phyloP scores from a whole-genome alignment of 2,113 vertebrate genomes.

The Chlorodrepanis virens region DNA sequence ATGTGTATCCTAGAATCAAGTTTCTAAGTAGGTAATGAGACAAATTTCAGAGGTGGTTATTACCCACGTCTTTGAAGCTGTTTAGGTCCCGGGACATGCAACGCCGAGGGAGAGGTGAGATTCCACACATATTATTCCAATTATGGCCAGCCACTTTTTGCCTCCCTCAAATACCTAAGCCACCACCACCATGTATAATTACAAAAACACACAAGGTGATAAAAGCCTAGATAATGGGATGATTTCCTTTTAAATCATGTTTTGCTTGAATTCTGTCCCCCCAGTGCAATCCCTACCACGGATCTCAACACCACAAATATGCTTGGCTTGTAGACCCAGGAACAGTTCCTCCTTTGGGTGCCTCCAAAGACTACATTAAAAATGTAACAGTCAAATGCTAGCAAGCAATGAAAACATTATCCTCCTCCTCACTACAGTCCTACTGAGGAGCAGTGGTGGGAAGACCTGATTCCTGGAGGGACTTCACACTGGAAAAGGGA shows the following conservation, averaged over 20 bases:
- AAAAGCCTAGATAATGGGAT: background rate
- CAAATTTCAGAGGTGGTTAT: background rate
- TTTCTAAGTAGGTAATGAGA: background rate
- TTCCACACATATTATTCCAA: slow-evolving; percentile 17
- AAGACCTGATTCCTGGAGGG: background rate
- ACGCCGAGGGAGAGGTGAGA: background rate
- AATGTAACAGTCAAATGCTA: background rate
- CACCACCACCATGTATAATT: background rate
- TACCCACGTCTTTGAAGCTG: background rate
- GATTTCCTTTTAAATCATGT: background rate
- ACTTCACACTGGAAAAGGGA: background rate
- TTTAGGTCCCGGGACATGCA: background rate
- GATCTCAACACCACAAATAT: background rate
- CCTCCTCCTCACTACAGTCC: background rate
- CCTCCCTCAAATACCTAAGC: background rate
- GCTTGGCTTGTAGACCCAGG: background rate
- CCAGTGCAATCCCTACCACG: background rate
- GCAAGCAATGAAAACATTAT: background rate
- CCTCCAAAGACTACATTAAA: background rate
- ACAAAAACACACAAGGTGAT: background rate
- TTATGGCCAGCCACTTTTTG: background rate
- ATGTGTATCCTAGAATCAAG: background rate
- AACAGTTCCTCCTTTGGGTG: background rate
- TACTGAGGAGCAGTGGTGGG: background rate
- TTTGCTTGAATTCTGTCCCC: background rate